These are phyloP conservation scores for Pseudopipra pipra DNA, from an alignment of 2,113 vertebrate species.

Conservation along the genomic window DNA sequence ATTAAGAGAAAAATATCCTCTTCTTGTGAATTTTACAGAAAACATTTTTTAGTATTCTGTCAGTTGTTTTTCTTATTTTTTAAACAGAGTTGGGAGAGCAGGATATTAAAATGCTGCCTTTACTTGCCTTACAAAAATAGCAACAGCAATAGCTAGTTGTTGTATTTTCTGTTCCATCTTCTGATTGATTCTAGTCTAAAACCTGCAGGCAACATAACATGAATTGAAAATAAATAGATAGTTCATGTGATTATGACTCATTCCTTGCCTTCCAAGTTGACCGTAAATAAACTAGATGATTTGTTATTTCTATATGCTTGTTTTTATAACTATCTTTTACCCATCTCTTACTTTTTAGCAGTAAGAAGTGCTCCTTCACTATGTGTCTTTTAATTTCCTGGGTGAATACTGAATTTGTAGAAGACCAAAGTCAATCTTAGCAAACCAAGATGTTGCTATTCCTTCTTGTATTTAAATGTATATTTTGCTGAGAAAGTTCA, in stretches of 20 bases:
- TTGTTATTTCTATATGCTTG: not conserved
- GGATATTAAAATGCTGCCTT: conserved; percentile 8
- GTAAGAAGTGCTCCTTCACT: not conserved
- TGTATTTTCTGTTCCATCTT: not conserved
- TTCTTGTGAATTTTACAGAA: conserved; percentile 4
- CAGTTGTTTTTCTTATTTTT: not conserved
- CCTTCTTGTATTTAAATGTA: not conserved
- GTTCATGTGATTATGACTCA: not conserved
- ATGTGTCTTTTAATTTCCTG: not conserved
- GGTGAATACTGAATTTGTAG: not conserved
- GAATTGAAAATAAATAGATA: not conserved
- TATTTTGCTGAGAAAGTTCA: not conserved
- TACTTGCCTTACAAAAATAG: not conserved
- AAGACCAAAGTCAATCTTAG: not conserved
- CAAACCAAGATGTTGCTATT: not conserved
- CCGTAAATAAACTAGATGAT: not conserved
- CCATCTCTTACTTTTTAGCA: not conserved
- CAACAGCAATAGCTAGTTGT: not conserved
- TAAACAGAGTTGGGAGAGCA: not conserved
- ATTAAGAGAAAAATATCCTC: not conserved
- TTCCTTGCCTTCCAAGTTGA: not conserved
- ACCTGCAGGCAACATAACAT: not conserved
- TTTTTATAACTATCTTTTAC: not conserved
- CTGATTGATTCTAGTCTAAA: not conserved
- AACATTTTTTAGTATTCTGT: not conserved